Conservation (phyloP, 2,888 invertebrate genomes). For the Schizaphis graminum region DNA sequence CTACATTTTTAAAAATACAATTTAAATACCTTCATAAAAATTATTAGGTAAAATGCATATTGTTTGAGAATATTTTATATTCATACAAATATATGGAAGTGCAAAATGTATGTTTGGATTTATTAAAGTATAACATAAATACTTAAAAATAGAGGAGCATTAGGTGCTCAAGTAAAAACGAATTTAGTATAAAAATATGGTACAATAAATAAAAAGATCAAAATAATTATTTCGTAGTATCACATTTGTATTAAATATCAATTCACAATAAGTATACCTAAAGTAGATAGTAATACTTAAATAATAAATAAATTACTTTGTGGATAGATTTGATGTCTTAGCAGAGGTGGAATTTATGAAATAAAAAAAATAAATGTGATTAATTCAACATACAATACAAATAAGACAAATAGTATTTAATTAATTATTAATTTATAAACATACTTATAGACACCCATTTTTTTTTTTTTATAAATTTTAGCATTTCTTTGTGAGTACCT, state of each 20-base stretch:
- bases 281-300: not conserved
- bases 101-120: not conserved
- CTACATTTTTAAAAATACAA: constrained; percentile 71
- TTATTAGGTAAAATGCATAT: not conserved
- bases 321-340: not conserved
- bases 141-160: not conserved
- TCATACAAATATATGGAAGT: not conserved
- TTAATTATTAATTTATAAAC: not conserved
- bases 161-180: not conserved
- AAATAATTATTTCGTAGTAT: not conserved
- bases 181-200: not conserved
- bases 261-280: not conserved
- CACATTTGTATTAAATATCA: not conserved
- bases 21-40: not conserved
- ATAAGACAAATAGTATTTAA: not conserved
- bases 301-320: not conserved
- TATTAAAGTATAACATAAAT: not conserved
- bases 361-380: not conserved
- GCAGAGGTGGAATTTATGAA: not conserved
- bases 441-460: not conserved
- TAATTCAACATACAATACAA: not conserved
- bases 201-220: not conserved
- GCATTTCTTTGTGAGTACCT: not conserved
- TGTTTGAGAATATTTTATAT: not conserved
- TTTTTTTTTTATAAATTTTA: not conserved